Evolutionary conservation across 2,113 vertebrate genomes (phyloP).

Genomic region (Anguilla japonica): DNA sequence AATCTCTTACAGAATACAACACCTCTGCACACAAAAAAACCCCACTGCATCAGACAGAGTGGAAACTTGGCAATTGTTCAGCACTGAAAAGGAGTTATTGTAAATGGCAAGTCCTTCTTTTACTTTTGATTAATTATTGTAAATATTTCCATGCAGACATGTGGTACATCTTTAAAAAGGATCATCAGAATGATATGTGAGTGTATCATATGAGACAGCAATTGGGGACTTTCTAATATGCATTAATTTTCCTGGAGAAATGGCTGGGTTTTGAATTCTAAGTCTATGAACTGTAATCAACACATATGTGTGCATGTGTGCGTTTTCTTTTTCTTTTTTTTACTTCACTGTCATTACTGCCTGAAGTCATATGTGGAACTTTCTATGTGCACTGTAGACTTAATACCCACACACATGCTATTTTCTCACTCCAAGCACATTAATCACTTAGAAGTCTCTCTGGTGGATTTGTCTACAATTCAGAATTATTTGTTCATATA

Average conservation of each 20-base stretch:
- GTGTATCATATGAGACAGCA: not conserved
- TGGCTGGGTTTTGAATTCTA: no score
- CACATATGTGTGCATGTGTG: no score
- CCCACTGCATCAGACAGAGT: slow-evolving; percentile 48
- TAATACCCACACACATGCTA: not conserved
- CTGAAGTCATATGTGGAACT: not conserved
- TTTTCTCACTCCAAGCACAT: not conserved
- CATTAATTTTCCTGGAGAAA: not conserved
- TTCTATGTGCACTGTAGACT: not conserved
- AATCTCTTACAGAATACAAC: slow-evolving; percentile 27
- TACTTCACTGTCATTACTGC: no score
- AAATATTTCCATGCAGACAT: slow-evolving; percentile 34
- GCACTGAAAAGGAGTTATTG: slow-evolving; percentile 16
- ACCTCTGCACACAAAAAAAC: slow-evolving; percentile 33
- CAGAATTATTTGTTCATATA: not conserved
- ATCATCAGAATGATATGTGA: not conserved
- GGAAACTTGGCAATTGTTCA: slow-evolving; percentile 51
- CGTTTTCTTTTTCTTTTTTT: no score
- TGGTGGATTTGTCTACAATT: not conserved
- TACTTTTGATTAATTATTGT: slow-evolving; percentile 45
- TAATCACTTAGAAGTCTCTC: not conserved
- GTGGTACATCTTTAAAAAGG: not conserved
- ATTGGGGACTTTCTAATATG: not conserved
- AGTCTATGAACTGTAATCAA: no score
- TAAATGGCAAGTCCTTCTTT: slow-evolving; percentile 35